Base-by-base conservation (phyloP, 2,888 invertebrate genomes). In the Sepioteuthis lessoniana region DNA sequence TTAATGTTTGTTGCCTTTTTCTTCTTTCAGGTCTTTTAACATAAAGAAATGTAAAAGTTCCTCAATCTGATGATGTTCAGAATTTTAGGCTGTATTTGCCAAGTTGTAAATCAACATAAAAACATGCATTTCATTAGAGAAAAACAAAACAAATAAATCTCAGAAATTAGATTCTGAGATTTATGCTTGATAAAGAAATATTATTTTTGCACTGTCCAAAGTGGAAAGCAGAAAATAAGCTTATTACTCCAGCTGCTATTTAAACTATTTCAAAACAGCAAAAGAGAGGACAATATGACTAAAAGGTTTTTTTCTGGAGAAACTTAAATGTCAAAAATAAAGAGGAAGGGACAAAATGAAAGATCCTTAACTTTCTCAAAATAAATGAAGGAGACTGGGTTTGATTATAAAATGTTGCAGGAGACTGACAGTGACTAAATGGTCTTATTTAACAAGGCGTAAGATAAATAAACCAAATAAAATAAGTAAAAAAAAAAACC, bases 271-370 rank as follows among this genome's bases (percentile, higher is more conserved):
- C 31, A 31, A 76, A 76, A 76, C 13, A 76, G 76, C 76, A 76
- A 21, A 25, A 2, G 8, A 60, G n/a, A 76, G 76, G 76, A 76
- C 76, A 76, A 76, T 31, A 76, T 8, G 76, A 76, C 76, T n/a
- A 76, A n/a, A 76, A n/a, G 76, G 31, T 8, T n/a, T 76, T n/a
- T 31, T n/a, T 31, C 76, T 76, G n/a, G 76, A 31, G 76, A 76
- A 76, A 76, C 31, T 76, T n/a, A 76, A 76, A 76, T 76, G 76
- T 31, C 76, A 76, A n/a, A 76, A 76, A 76, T 76, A 76, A 76
- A 31, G 76, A 76, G 76, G 76, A 76, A 76, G n/a, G 76, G 10
- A 16, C 76, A 76, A 76, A 76, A n/a, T 76, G 76, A 76, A 76
- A 76, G n/a, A 31, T n/a, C n/a, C 76, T 76, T n/a, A 10, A n/a